phyloP scores from a whole-genome alignment of 1,140 invertebrate species.

The Heliconius eleuchia region DNA sequence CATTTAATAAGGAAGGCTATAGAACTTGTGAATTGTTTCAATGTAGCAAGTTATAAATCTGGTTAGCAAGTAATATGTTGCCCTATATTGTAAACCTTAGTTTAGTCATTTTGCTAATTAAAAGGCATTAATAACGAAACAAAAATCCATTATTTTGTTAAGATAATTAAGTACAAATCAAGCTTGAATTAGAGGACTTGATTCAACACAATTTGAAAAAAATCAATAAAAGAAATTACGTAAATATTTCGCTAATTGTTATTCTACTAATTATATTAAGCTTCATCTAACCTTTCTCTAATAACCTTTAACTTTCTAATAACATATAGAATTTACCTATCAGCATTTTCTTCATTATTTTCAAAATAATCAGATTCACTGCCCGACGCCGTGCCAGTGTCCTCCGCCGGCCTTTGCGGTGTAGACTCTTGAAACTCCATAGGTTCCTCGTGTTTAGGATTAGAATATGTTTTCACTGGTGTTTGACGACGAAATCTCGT shows the following conservation, averaged over 20 bases:
- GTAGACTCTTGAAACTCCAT: slow-evolving; percentile 50
- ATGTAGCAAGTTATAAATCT: too few relatives aligned
- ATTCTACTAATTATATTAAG: background rate
- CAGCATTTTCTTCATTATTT: slow-evolving; percentile 81
- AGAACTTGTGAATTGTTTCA: too few relatives aligned
- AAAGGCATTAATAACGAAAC: too few relatives aligned
- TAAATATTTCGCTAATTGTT: background rate
- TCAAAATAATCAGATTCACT: slow-evolving; percentile 83
- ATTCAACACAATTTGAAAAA: background rate
- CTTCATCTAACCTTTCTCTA: background rate
- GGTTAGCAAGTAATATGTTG: too few relatives aligned
- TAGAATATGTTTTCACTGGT: slow-evolving; percentile 52
- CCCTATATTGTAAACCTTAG: too few relatives aligned
- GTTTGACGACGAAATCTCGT: slow-evolving; percentile 75
- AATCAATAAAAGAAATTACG: background rate
- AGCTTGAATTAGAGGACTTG: background rate
- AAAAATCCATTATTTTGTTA: too few relatives aligned
- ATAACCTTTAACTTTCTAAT: background rate
- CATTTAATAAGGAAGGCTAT: too few relatives aligned
- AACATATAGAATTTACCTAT: slow-evolving; percentile 61
- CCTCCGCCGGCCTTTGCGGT: slow-evolving; percentile 56
- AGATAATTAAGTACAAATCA: background rate
- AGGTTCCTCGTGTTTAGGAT: slow-evolving; percentile 54
- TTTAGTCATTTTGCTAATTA: too few relatives aligned
- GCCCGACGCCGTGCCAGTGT: slow-evolving; percentile 75